Evolutionary conservation across 2,888 invertebrate species (phyloP).

Genomic region (Laspeyria flexula): DNA sequence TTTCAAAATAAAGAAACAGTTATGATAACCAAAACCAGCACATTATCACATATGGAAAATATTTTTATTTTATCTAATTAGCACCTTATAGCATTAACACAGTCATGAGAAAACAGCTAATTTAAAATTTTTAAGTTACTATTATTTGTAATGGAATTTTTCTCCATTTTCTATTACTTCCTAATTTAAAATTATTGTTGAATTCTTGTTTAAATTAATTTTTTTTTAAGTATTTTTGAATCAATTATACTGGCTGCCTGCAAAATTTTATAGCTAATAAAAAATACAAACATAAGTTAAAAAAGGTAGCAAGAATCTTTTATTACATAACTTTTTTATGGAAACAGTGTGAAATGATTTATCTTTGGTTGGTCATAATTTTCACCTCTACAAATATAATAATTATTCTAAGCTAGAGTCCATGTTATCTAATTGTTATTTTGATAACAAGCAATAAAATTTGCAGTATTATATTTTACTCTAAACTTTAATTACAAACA

Average conservation of each 20-base stretch:
- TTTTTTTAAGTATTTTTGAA: not conserved
- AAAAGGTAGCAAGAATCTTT: not conserved
- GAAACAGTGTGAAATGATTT: constrained; percentile 3
- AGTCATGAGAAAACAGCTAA: constrained; percentile 32
- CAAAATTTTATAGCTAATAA: not conserved
- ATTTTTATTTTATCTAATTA: constrained; percentile 37
- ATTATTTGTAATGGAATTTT: constrained; percentile 10
- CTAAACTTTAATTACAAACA: constrained; percentile 34
- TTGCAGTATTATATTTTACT: constrained; percentile 25
- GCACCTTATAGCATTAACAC: constrained; percentile 27
- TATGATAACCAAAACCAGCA: too few relatives aligned
- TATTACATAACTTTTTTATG: not conserved
- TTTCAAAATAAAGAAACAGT: too few relatives aligned
- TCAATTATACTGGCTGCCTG: not conserved
- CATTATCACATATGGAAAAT: too few relatives aligned
- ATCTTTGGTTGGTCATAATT: constrained; percentile 11
- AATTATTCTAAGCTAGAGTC: constrained; percentile 21
- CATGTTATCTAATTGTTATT: constrained; percentile 39
- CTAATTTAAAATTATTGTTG: not conserved
- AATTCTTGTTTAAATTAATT: not conserved
- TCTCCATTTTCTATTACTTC: not conserved
- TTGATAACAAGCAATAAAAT: constrained; percentile 35
- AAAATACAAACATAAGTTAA: not conserved
- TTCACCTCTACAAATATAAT: constrained; percentile 19
- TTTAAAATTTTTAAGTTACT: constrained; percentile 12